These are phyloP conservation scores for Paralichthys olivaceus DNA, from an alignment of 2,113 vertebrate genomes.

Conservation along the genomic window DNA sequence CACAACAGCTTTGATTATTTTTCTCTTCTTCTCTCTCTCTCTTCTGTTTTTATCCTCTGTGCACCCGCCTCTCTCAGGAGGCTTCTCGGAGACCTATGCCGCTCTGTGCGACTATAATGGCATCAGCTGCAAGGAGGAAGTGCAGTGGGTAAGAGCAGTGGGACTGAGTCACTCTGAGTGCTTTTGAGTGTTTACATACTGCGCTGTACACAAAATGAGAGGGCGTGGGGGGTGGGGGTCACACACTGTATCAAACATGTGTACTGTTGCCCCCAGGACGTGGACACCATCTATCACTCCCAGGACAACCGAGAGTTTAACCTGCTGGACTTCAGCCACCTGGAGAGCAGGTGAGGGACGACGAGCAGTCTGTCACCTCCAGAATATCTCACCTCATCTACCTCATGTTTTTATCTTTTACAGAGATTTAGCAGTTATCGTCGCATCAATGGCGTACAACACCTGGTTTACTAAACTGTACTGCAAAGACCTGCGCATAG, in stretches of 20 bases:
- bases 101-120: slow-evolving; percentile 91
- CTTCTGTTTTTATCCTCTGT: slow-evolving; percentile 25
- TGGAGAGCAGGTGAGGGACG: slow-evolving; percentile 86
- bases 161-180: slow-evolving; percentile 64
- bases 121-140: slow-evolving; percentile 84
- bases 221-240: not conserved
- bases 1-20: slow-evolving; percentile 41
- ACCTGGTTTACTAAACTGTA: slow-evolving; percentile 90
- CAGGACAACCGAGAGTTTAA: slow-evolving; percentile 91
- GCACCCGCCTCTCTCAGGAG: slow-evolving; percentile 74
- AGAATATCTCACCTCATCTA: not conserved
- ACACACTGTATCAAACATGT: slow-evolving; percentile 29
- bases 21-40: slow-evolving; percentile 3
- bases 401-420: not conserved
- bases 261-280: slow-evolving; percentile 81
- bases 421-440: slow-evolving; percentile 89
- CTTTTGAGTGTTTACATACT: slow-evolving; percentile 53
- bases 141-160: slow-evolving; percentile 81
- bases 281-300: slow-evolving; percentile 92
- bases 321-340: slow-evolving; percentile 90
- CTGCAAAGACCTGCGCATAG: slow-evolving; percentile 88
- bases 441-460: slow-evolving; percentile 90
- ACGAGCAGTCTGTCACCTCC: not conserved
- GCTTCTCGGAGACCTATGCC: slow-evolving; percentile 87
- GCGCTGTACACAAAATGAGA: slow-evolving; percentile 41